These are phyloP conservation scores for Dendrocincla tyrannina DNA, from an alignment of 2,797 vertebrate species.

Conservation along the genomic window DNA sequence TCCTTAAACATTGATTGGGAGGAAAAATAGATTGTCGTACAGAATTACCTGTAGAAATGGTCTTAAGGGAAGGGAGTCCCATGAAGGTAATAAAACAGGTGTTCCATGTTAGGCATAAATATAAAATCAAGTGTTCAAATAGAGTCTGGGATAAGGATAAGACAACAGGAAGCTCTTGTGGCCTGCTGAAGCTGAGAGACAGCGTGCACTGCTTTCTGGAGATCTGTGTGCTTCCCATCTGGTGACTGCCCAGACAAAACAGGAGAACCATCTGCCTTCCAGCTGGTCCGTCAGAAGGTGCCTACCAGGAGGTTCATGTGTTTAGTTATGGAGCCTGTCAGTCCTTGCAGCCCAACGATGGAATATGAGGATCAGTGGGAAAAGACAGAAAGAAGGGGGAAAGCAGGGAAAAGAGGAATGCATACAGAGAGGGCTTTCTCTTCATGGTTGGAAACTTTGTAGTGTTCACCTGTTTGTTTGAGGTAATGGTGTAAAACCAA, in stretches of 20 bases:
- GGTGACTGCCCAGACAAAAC: constrained; percentile 49
- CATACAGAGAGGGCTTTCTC: background rate
- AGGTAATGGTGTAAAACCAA: background rate
- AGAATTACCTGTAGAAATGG: background rate
- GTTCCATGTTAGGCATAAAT: background rate
- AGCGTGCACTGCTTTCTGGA: background rate
- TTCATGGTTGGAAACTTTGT: background rate
- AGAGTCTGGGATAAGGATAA: background rate
- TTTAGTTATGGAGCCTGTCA: background rate
- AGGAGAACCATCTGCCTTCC: constrained; percentile 58
- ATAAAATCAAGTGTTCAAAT: background rate
- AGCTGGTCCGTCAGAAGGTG: constrained; percentile 34
- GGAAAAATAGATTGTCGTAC: background rate
- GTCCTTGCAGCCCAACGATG: background rate
- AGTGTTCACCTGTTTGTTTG: background rate
- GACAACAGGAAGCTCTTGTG: background rate
- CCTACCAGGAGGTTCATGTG: background rate
- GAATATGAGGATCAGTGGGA: background rate
- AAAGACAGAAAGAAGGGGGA: background rate
- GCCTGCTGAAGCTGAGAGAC: background rate
- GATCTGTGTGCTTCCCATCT: constrained; percentile 41
- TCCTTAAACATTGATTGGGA: background rate
- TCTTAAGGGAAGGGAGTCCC: background rate
- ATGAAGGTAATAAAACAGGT: background rate
- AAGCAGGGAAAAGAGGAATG: background rate